These are phyloP conservation scores for Papio anubis DNA, from an alignment of 2,113 vertebrate genomes.

Conservation along the genomic window DNA sequence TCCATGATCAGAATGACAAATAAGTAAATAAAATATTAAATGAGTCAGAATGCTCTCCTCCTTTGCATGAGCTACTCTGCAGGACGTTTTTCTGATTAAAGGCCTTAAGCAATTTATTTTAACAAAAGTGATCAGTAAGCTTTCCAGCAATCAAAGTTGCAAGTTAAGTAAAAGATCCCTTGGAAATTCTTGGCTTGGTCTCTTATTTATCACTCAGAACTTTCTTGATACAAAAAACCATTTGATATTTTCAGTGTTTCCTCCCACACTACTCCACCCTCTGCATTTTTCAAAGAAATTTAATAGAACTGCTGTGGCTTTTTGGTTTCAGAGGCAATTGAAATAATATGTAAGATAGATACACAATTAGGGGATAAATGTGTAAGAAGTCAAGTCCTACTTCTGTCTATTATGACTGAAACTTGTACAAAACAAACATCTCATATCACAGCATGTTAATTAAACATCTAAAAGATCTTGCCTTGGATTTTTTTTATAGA, in stretches of 20 bases:
- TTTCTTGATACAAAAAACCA: constrained; percentile 6
- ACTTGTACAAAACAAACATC: constrained; percentile 33
- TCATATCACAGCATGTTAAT: background rate
- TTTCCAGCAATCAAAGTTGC: constrained; percentile 27
- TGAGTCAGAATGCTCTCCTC: constrained; percentile 61
- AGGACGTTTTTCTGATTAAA: constrained; percentile 53
- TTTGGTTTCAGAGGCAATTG: constrained; percentile 13
- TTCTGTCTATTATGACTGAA: background rate
- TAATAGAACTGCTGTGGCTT: background rate
- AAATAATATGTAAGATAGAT: background rate
- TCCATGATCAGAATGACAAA: constrained; percentile 47
- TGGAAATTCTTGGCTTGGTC: constrained; percentile 53
- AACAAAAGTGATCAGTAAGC: constrained; percentile 5
- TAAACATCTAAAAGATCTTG: background rate
- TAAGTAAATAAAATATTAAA: constrained; percentile 51
- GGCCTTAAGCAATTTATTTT: constrained; percentile 50
- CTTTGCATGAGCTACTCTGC: constrained; percentile 16
- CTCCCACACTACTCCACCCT: background rate
- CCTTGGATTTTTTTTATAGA: background rate
- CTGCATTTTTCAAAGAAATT: constrained; percentile 12
- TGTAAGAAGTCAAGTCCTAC: background rate
- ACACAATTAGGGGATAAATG: background rate
- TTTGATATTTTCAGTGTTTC: constrained; percentile 12
- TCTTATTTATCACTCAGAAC: constrained; percentile 46
- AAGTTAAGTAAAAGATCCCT: constrained; percentile 48